Evolutionary conservation across 2,797 vertebrate genomes (phyloP).

Genomic region (Fundulus diaphanus): DNA sequence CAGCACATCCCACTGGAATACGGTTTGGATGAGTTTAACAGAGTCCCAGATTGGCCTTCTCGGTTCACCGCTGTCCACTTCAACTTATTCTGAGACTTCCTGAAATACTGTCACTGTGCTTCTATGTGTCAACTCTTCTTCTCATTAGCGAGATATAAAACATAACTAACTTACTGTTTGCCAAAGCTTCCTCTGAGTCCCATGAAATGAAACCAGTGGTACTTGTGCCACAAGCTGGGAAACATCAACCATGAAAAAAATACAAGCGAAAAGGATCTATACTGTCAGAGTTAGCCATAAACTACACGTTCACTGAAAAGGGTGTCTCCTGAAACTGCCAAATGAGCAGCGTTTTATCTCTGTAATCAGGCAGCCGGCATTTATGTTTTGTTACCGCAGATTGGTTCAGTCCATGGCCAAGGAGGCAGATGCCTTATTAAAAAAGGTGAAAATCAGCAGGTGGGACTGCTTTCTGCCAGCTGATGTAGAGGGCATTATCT

Average conservation of each 20-base stretch:
- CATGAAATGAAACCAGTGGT: neutral
- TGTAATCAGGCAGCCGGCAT: slow-evolving; percentile 16
- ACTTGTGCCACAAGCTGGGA: neutral
- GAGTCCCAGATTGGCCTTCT: neutral
- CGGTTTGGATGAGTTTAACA: neutral
- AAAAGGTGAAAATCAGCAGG: slow-evolving; percentile 56
- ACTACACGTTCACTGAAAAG: slow-evolving; percentile 18
- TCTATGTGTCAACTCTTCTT: neutral
- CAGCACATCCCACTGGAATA: neutral
- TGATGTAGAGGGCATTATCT: slow-evolving; percentile 28
- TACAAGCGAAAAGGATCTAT: neutral
- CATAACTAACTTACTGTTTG: neutral
- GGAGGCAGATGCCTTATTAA: slow-evolving; percentile 50
- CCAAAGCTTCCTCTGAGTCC: neutral
- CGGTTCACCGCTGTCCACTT: too few species aligned
- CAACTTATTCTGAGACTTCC: neutral
- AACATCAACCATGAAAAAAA: neutral
- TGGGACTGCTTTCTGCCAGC: slow-evolving; percentile 56
- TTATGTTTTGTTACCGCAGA: slow-evolving; percentile 30
- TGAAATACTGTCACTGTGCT: neutral
- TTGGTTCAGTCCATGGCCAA: slow-evolving; percentile 32
- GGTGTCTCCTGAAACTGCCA: slow-evolving; percentile 21
- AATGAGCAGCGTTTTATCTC: slow-evolving; percentile 37
- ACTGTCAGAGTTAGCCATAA: neutral
- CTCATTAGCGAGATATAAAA: neutral